phyloP scores from a whole-genome alignment of 2,888 invertebrate species.

The Patella depressa region DNA sequence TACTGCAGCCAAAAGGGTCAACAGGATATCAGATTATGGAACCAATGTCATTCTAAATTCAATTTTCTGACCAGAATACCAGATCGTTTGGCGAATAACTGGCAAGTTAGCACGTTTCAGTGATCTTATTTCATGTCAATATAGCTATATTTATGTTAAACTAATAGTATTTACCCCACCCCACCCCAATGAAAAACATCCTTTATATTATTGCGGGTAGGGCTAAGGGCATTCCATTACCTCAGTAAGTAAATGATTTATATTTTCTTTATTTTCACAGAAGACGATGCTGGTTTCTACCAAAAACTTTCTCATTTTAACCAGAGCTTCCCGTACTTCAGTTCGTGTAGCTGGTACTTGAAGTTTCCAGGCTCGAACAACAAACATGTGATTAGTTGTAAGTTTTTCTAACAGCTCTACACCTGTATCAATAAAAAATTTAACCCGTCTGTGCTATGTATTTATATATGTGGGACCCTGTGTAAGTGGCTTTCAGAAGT shows the following conservation, averaged over 20 bases:
- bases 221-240: slow-evolving; percentile 33
- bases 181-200: not conserved
- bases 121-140: too few species aligned
- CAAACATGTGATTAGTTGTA: slow-evolving; percentile 55
- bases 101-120: too few species aligned
- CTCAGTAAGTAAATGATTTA: slow-evolving; percentile 50
- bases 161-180: not conserved
- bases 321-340: slow-evolving; percentile 53
- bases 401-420: slow-evolving; percentile 53
- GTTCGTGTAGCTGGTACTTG: slow-evolving; percentile 33
- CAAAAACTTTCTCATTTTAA: slow-evolving; percentile 60
- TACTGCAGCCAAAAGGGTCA: too few species aligned
- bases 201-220: too few species aligned
- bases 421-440: slow-evolving; percentile 35
- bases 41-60: too few species aligned
- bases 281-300: slow-evolving; percentile 58
- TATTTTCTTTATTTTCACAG: slow-evolving; percentile 47
- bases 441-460: not conserved
- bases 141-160: not conserved
- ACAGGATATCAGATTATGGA: too few species aligned
- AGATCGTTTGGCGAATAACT: too few species aligned
- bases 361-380: slow-evolving; percentile 58
- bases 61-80: too few species aligned
- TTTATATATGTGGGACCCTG: slow-evolving; percentile 5
- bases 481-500: not conserved